Base-by-base conservation (phyloP, 2,797 vertebrate genomes). In the Pteropus rufus region DNA sequence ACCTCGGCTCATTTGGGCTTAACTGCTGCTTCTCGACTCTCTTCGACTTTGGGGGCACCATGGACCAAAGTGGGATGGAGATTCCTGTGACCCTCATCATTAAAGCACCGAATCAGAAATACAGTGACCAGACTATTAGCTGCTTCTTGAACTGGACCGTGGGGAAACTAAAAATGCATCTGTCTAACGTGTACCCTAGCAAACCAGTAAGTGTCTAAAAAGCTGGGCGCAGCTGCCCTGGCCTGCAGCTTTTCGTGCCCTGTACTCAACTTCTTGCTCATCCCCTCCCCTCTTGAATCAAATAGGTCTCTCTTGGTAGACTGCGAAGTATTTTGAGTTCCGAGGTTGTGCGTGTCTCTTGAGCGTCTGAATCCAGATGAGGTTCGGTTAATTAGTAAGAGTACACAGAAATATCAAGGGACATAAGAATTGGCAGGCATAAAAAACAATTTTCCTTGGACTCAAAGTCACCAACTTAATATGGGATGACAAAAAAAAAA, bases 51-150 rank as follows among this genome's bases (percentile, higher is more conserved):
- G 96, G 95, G 98, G 97, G 76, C 94, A 99, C 99, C 96, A 98
- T 98, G 99, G 99, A 99, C 95, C 99, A 98, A 91, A 98, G 98
- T 95, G 98, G 98, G 82, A 98, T 99, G 98, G 99, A 99, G 97
- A 97, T 97, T 97, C 99, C 99, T n/a, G 99, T 99, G 86, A 99
- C 98, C 75, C 99, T 99, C 80, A 98, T 99, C 98, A 99, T 99
- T 98, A 99, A 98, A 97, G 99, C 99, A 15, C 99, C 99, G 94
- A 99, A 99, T 98, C 99, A 99, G 98, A 99, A 99, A n/a, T 99
- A 99, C 98, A 98, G 98, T 87, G 99, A 99, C 98, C 99, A 99
- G 98, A 99, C 99, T 86, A 98, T 99, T 98, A 99, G 98, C 98
- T 99, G 99, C 97, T 99, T 98, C 96, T 98, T 99, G 97, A 98